Evolutionary conservation across 92 coral and sea anemone genomes (phyloP), one percentile per base, ranked within the genome.

Genomic region (Umimayanthus kanabou): DNA sequence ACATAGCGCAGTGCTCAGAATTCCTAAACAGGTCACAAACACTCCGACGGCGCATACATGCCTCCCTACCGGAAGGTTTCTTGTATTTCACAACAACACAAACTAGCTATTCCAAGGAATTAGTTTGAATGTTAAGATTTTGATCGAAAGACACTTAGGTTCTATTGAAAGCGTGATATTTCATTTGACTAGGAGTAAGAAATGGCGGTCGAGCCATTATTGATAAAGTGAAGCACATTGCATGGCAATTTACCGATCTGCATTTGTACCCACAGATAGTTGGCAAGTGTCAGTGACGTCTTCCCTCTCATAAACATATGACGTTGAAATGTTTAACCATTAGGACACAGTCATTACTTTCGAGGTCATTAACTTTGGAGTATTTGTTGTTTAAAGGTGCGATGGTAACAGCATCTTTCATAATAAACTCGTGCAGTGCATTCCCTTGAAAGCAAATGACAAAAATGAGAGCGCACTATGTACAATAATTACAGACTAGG

Each of bases 1-100:
- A 65, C 22, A 81, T 37, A 76, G 85, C 26, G 73, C 47, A 80
- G 84, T 29, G 30, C 13, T 45, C 61, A 25, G 75, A 70, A 25
- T 42, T 18, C 5, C 50, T 0, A 42, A 4, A 77, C n/a, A 22
- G 58, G 47, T 77, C n/a, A n/a, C n/a, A n/a, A n/a, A n/a, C n/a
- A n/a, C n/a, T n/a, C n/a, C n/a, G n/a, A n/a, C n/a, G n/a, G n/a
- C n/a, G n/a, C n/a, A n/a, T n/a, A n/a, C n/a, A n/a, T n/a, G 55
- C 4, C 6, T 16, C 53, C 80, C 6, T 76, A 3, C 80, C 13
- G 80, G 80, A 76, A 76, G 80, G 9, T 42, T 76, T 23, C 55
- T 53, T 74, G 50, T 18, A 6, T 71, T 69, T 23, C 37, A 22
- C 64, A 55, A 11, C 64, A 55, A 55, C 37, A 33, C 37, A 55